phyloP scores from a whole-genome alignment of 2,888 invertebrate genomes.

The Halictus quadricinctus region DNA sequence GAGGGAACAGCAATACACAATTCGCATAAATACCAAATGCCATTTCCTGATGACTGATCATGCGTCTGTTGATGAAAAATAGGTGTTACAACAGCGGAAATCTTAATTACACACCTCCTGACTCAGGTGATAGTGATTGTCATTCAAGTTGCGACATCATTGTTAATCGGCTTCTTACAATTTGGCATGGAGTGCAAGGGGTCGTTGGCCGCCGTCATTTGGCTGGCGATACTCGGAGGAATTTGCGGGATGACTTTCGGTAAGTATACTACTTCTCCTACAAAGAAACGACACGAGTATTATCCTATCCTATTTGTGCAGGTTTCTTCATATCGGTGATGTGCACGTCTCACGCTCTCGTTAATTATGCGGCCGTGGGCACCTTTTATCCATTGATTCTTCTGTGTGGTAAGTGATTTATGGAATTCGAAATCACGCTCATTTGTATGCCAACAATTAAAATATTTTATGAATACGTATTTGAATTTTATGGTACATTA shows the following conservation, averaged over 20 bases:
- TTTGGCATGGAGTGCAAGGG: slow-evolving; percentile 87
- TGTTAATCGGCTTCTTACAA: slow-evolving; percentile 85
- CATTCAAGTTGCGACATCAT: slow-evolving; percentile 87
- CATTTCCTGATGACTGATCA: neutral
- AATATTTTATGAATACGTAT: too few species aligned
- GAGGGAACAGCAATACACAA: too few species aligned
- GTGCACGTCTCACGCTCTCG: slow-evolving; percentile 90
- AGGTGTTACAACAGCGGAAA: slow-evolving; percentile 91
- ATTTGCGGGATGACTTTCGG: slow-evolving; percentile 94
- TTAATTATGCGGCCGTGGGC: slow-evolving; percentile 93
- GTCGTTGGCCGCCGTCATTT: slow-evolving; percentile 85
- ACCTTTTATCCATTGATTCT: slow-evolving; percentile 95
- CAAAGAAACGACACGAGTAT: neutral
- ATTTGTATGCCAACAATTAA: too few species aligned
- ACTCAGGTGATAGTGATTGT: slow-evolving; percentile 90
- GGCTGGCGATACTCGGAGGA: slow-evolving; percentile 88
- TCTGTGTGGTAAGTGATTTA: slow-evolving; percentile 88
- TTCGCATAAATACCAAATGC: neutral
- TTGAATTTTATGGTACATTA: too few species aligned
- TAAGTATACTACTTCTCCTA: slow-evolving; percentile 70
- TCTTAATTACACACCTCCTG: slow-evolving; percentile 91
- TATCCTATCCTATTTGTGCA: slow-evolving; percentile 66
- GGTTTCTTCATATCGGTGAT: slow-evolving; percentile 92
- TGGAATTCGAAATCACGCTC: too few species aligned
- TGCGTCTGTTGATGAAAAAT: neutral